Evolutionary conservation across 1,140 invertebrate species (phyloP), one percentile per base, ranked within the genome.

Genomic region (Zaprionus gabonicus): DNA sequence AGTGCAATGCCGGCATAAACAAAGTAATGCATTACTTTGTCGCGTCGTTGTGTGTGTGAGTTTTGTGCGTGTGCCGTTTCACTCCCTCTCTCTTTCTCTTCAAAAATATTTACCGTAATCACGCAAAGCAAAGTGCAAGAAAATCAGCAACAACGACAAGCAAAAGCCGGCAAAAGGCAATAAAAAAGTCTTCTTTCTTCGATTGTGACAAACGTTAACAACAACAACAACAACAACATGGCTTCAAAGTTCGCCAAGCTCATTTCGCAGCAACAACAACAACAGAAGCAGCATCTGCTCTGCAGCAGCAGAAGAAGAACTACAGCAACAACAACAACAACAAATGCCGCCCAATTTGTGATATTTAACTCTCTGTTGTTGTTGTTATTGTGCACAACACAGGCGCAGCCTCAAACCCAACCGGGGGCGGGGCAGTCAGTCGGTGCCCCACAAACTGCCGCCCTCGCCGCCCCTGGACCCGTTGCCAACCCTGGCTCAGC

Each of bases 1-100:
- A 68, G 67, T 72, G 74, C 69, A 72, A 81, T 83, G 81, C 83
- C 83, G 83, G 83, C 79, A 80, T 69, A 49, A 71, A 71, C 63
- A 81, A 71, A 31, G 71, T 78, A 76, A 80, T 59, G 85, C 72
- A 72, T 71, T 83, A 78, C 73, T 78, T 75, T 72, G 66, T 59
- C 51, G 62, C 38, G 15, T 44, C 51, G 53, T 55, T 82, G 65
- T 60, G 60, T 58, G 65, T 69, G 57, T 80, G 55, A 70, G 58
- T 62, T 74, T 78, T 58, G 53, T 80, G 69, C 56, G 68, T 77
- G 62, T 71, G 55, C 41, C 56, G 38, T 69, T 15, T 57, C n/a
- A 20, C n/a, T 63, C 41, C 49, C 34, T 36, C 66, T 55, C 51
- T 63, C 41, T 51, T 51, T 63, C 27, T 68, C 51, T 57, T 25